A percentile compares a stretch with the other conserved stretches of the same genome.
These are phyloP conservation scores for Mobula hypostoma DNA, from an alignment of 2,113 vertebrate species.

Conservation along the genomic window DNA sequence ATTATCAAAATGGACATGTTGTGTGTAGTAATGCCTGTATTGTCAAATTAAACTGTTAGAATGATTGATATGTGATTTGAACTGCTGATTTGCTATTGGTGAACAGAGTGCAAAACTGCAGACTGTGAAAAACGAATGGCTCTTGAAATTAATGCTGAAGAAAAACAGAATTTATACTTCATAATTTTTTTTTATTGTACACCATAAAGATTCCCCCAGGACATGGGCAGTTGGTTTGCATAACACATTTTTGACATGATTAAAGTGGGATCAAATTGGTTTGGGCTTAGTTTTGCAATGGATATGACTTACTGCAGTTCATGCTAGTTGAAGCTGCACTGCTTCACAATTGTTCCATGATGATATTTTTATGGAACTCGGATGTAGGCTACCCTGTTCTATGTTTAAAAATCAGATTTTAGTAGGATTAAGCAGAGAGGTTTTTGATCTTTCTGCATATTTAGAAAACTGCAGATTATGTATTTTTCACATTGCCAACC, in stretches of 20 bases:
- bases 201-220: not conserved
- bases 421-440: not conserved
- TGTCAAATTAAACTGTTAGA: not conserved
- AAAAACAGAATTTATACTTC: not conserved
- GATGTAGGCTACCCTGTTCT: not conserved
- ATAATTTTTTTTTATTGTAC: not conserved
- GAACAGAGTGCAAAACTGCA: not conserved
- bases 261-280: slow-evolving; percentile 1
- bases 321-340: not conserved
- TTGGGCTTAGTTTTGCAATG: not conserved
- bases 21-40: slow-evolving; percentile 10
- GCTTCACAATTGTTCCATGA: not conserved
- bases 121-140: not conserved
- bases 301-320: not conserved
- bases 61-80: slow-evolving; percentile 17
- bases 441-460: not conserved
- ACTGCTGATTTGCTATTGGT: not conserved
- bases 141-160: not conserved
- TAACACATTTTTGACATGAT: not conserved
- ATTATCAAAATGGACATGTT: slow-evolving; percentile 18
- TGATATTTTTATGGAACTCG: not conserved
- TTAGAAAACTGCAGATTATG: not conserved
- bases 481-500: not conserved
- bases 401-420: slow-evolving; percentile 4
- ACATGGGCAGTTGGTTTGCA: not conserved